Evolutionary conservation across 2,797 vertebrate species (phyloP).

Genomic region (Chelon labrosus): DNA sequence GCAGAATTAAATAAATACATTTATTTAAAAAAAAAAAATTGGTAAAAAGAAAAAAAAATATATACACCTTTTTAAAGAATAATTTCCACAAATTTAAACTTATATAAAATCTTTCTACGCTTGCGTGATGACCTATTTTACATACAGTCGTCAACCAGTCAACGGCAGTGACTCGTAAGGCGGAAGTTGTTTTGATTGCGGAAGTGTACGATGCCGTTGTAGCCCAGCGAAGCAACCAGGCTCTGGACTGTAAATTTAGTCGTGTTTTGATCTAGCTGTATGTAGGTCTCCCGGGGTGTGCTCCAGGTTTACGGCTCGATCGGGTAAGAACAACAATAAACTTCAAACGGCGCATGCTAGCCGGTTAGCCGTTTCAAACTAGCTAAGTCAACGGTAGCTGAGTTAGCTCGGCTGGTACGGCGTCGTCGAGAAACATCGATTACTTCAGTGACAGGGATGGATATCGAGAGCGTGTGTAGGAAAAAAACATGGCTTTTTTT

Average conservation of each 20-base stretch:
- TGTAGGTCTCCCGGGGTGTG: slow-evolving; percentile 37
- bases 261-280: slow-evolving; percentile 14
- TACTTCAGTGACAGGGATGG: not conserved
- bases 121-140: too few relatives aligned
- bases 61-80: too few relatives aligned
- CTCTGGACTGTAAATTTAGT: not conserved
- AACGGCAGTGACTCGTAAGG: slow-evolving; percentile 6
- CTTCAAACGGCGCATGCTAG: fast-evolving
- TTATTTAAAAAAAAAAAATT: too few relatives aligned
- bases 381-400: slow-evolving; percentile 38
- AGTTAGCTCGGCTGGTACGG: slow-evolving; percentile 52
- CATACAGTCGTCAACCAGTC: too few relatives aligned
- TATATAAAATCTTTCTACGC: too few relatives aligned
- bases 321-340: slow-evolving; percentile 67
- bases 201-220: slow-evolving; percentile 64
- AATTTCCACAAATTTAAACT: too few relatives aligned
- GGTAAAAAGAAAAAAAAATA: too few relatives aligned
- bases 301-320: slow-evolving; percentile 23
- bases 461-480: not conserved
- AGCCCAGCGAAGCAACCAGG: slow-evolving; percentile 16
- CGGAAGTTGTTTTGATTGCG: slow-evolving; percentile 73
- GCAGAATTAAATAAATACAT: too few relatives aligned
- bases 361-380: not conserved
- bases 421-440: slow-evolving; percentile 21
- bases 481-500: not conserved